Conservation (phyloP, 2,888 invertebrate genomes). For the Temnothorax unifasciatus region DNA sequence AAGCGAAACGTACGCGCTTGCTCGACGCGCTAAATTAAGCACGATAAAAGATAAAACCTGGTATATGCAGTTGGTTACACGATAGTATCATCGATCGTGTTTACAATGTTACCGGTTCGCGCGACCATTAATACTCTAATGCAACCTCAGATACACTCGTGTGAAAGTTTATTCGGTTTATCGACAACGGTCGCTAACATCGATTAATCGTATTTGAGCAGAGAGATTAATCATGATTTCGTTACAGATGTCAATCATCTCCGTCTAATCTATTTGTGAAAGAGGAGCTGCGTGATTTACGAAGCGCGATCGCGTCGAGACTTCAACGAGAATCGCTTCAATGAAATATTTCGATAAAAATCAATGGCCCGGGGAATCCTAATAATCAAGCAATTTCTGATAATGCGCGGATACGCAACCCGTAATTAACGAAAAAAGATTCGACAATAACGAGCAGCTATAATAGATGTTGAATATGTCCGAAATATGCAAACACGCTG, state of each 20-base stretch:
- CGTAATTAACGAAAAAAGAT: constrained; percentile 18
- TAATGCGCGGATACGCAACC: not conserved
- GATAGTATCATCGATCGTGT: constrained; percentile 45
- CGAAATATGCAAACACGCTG: not conserved
- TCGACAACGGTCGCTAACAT: constrained; percentile 27
- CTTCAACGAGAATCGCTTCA: not conserved
- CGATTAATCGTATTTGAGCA: constrained; percentile 41
- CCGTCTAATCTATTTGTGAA: constrained; percentile 16
- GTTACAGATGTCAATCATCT: constrained; percentile 29
- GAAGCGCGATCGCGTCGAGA: not conserved
- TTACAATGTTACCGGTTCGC: constrained; percentile 39
- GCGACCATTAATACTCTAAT: constrained; percentile 46
- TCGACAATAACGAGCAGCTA: not conserved
- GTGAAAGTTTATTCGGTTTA: constrained; percentile 49
- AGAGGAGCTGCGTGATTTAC: not conserved
- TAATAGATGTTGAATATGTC: not conserved
- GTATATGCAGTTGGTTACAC: constrained; percentile 6
- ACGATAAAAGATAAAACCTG: constrained; percentile 43
- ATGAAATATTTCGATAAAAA: not conserved
- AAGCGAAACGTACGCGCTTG: constrained; percentile 21
- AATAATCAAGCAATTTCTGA: not conserved
- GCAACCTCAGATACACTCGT: constrained; percentile 19
- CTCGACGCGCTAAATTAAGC: constrained; percentile 42
- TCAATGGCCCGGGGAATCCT: not conserved
- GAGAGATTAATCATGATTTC: constrained; percentile 47